Conservation (phyloP, 2,113 vertebrate species). For the Neogale vison region DNA sequence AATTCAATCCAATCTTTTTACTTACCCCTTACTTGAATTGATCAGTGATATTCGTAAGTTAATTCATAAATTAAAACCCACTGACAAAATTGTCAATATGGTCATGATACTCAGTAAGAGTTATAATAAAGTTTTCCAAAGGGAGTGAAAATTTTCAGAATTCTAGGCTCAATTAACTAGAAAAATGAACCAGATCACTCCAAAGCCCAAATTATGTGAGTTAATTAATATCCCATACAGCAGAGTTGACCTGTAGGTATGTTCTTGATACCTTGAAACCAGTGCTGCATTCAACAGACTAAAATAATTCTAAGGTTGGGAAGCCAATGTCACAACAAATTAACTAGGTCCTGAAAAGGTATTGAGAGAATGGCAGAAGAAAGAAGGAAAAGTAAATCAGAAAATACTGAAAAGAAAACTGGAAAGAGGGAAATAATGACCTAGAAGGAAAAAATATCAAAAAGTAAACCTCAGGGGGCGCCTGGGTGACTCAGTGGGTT, state of each 20-base stretch:
- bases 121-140: constrained; percentile 33
- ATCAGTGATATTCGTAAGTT: not conserved
- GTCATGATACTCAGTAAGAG: not conserved
- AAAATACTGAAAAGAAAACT: constrained; percentile 31
- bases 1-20: not conserved
- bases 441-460: not conserved
- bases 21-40: constrained; percentile 25
- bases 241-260: not conserved
- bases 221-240: not conserved
- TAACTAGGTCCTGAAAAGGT: not conserved
- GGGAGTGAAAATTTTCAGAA: not conserved
- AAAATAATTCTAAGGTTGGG: not conserved
- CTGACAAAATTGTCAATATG: not conserved
- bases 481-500: too few species aligned
- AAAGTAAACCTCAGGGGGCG: too few species aligned
- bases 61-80: not conserved
- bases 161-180: not conserved
- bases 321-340: not conserved
- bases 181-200: constrained; percentile 12
- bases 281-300: not conserved
- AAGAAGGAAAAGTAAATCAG: not conserved
- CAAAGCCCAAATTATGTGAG: not conserved
- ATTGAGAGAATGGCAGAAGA: not conserved
- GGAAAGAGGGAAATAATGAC: not conserved
- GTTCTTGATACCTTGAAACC: not conserved